phyloP scores from a whole-genome alignment of 2,113 vertebrate species.

The Albula goreensis region DNA sequence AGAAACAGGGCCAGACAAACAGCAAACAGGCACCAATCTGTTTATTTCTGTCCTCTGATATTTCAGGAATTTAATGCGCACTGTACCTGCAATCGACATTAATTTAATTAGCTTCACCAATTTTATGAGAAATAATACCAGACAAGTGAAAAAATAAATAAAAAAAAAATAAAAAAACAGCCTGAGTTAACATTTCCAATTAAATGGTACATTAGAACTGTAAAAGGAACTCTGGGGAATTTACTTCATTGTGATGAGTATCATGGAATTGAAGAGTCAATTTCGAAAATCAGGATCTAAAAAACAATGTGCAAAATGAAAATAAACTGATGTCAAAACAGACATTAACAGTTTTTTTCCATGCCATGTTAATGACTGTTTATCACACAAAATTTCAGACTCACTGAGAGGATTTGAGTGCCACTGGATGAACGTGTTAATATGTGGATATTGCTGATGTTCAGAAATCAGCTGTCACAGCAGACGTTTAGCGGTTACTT shows the following conservation, averaged over 20 bases:
- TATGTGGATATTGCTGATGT: too few species aligned
- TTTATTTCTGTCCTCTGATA: slow-evolving; percentile 11
- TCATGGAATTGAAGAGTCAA: not conserved
- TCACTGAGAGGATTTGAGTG: too few species aligned
- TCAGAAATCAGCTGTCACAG: too few species aligned
- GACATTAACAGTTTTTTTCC: not conserved
- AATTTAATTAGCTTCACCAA: not conserved
- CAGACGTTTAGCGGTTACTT: too few species aligned
- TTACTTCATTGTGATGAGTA: not conserved
- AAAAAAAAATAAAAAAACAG: not conserved
- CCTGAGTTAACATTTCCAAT: not conserved
- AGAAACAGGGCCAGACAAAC: not conserved
- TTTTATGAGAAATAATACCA: not conserved
- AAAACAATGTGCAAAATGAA: not conserved
- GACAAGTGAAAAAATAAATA: not conserved
- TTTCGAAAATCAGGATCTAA: not conserved
- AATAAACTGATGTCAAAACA: not conserved
- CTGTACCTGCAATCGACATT: not conserved
- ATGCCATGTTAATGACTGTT: not conserved
- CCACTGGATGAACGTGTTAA: too few species aligned
- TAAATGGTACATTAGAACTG: not conserved
- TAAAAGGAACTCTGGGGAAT: not conserved
- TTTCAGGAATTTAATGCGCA: slow-evolving; percentile 17
- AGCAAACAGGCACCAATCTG: not conserved
- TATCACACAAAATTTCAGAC: too few species aligned